These are phyloP conservation scores for Drosophila formosana DNA, from an alignment of 2,888 invertebrate genomes.

Conservation along the genomic window DNA sequence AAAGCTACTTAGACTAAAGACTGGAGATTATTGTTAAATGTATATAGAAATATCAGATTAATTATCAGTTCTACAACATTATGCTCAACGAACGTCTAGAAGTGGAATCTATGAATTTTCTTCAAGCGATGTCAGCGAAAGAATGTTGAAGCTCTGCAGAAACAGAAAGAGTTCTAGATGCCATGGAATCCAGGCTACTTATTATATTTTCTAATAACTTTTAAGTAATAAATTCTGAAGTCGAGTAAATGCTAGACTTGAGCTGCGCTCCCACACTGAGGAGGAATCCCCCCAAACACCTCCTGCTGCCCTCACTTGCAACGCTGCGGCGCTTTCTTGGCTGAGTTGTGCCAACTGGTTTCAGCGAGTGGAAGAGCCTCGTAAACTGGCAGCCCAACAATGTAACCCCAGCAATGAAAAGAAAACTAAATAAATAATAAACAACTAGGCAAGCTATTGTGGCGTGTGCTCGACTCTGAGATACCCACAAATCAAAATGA, in stretches of 20 bases:
- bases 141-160: background rate
- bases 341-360: conserved; percentile 11
- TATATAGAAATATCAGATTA: no score
- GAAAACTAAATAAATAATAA: conserved; percentile 28
- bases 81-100: background rate
- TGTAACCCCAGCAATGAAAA: conserved; percentile 17
- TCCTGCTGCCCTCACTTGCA: background rate
- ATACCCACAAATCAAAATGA: background rate
- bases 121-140: background rate
- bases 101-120: background rate
- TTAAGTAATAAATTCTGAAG: background rate
- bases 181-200: conserved; percentile 1
- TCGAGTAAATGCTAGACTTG: background rate
- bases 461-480: background rate
- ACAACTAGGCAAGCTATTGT: background rate
- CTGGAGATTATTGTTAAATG: no score
- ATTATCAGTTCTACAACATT: background rate
- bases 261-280: conserved; percentile 3
- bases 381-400: conserved; percentile 14
- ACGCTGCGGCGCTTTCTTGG: background rate
- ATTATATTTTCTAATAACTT: conserved; percentile 1
- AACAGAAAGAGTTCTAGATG: background rate
- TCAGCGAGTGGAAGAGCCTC: conserved; percentile 7
- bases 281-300: background rate
- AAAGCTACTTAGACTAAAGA: no score